These are phyloP conservation scores for Montipora foliosa DNA, from an alignment of 64 coral and sea anemone species.

Conservation along the genomic window DNA sequence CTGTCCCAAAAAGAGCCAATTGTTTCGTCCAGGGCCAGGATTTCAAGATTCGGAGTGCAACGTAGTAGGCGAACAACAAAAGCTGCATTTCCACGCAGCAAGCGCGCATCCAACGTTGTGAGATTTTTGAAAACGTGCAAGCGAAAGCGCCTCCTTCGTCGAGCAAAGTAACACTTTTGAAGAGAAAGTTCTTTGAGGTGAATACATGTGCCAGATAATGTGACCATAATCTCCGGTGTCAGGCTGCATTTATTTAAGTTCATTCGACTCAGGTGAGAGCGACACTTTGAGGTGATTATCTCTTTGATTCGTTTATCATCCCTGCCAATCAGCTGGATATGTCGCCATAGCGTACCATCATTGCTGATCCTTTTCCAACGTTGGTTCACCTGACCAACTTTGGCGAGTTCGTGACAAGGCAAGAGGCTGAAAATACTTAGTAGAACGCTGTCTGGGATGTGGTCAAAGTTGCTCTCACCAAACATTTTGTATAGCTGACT, in stretches of 20 bases:
- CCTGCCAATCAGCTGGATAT: neutral
- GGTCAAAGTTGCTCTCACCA: neutral
- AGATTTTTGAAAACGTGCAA: neutral
- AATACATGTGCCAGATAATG: conserved; percentile 17
- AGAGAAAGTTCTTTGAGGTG: conserved; percentile 45
- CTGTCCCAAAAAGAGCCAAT: conserved; percentile 32
- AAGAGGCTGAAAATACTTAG: conserved; percentile 48
- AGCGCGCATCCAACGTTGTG: conserved; percentile 32
- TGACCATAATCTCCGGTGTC: conserved; percentile 31
- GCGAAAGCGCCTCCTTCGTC: conserved; percentile 20
- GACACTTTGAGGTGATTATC: neutral
- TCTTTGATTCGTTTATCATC: conserved; percentile 10
- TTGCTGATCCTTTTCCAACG: conserved; percentile 28
- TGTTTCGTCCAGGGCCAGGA: conserved; percentile 50
- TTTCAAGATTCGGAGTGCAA: conserved; percentile 55
- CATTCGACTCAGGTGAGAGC: conserved; percentile 21
- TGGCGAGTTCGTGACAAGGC: neutral
- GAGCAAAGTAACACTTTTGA: conserved; percentile 37
- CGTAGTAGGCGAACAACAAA: conserved; percentile 21
- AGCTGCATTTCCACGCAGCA: conserved; percentile 36
- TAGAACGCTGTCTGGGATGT: conserved; percentile 66
- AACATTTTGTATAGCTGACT: neutral
- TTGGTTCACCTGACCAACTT: conserved; percentile 26
- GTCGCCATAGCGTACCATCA: conserved; percentile 44
- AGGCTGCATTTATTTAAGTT: conserved; percentile 34